Percentiles rank a stretch among this genome's conserved stretches.
Evolutionary conservation across 2,797 vertebrate species (phyloP).

Genomic region (Numenius phaeopus): DNA sequence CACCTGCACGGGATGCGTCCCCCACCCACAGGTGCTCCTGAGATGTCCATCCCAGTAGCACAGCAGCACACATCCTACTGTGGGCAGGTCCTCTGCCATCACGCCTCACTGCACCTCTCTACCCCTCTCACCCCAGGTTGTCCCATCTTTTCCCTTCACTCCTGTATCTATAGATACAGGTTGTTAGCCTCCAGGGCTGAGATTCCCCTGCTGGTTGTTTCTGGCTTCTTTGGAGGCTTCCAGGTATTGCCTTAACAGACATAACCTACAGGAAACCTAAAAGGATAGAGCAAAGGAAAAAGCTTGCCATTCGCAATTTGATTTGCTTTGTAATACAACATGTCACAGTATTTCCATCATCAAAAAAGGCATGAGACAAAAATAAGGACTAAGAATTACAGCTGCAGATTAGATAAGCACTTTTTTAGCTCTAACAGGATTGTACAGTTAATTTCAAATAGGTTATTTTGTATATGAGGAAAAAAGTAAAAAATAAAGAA

Average conservation of each 20-base stretch:
- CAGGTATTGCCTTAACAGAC: neutral
- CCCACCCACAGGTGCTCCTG: neutral
- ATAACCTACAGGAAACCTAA: neutral
- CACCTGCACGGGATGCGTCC: fast-evolving
- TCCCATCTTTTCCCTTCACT: neutral
- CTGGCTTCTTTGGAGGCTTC: neutral
- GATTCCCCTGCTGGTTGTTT: neutral
- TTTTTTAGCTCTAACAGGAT: conserved; percentile 21
- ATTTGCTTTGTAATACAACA: neutral
- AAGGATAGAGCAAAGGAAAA: neutral
- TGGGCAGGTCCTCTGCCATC: neutral
- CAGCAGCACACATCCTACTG: neutral
- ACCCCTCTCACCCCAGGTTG: fast-evolving
- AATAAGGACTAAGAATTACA: conserved; percentile 1
- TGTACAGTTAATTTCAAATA: neutral
- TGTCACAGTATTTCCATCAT: neutral
- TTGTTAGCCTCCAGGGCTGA: neutral
- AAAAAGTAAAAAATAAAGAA: neutral
- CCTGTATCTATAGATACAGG: neutral
- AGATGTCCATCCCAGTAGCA: neutral
- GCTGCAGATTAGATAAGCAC: neutral
- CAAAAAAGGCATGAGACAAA: neutral
- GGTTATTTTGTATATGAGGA: neutral
- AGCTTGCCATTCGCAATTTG: neutral
- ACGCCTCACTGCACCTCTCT: fast-evolving